Evolutionary conservation across 2,797 vertebrate species (phyloP), one percentile per base, ranked within the genome.

Genomic region (Balearica regulorum): DNA sequence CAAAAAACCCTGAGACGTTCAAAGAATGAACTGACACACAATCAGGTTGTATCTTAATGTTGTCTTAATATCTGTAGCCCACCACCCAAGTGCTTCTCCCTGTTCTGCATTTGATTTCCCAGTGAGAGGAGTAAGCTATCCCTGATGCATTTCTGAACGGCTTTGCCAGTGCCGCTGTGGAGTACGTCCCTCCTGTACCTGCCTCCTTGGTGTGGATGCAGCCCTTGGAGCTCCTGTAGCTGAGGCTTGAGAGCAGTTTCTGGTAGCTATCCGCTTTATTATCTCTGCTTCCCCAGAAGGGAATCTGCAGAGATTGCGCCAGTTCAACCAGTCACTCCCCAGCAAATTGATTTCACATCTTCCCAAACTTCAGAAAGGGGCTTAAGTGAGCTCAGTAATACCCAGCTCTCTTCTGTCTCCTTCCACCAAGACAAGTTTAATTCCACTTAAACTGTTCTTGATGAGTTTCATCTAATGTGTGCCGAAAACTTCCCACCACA

Each of bases 401-500:
- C 3, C 3, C 28, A 53, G 18, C 64, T 65, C 78, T 92, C 91
- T 66, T 83, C 89, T 46, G 26, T 87, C 68, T 71, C 77, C 69
- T 73, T 84, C 91, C 84, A 78, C 41, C 21, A 18, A 48, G 66
- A n/a, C 70, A 71, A 65, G 19, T 64, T 83, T 51, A 68, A 5
- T 26, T 88, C 72, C 76, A 51, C 89, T 68, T 35, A 54, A 84
- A 60, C 79, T 44, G 1, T 61, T 87, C 90, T 60, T 72, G 89
- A 25, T 61, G 82, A 37, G 3, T 41, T 94, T 94, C 69, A 64
- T 71, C 83, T 57, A 28, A 94, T 92, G 92, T 88, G 76, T 70
- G 80, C 94, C 83, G 86, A 22, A 81, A 93, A 70, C 86, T 90
- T 96, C 88, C 86, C 94, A 92, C 89, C 77, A 39, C 77, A 70